Evolutionary conservation across 2,113 vertebrate genomes (phyloP), one percentile per base, ranked within the genome.

Genomic region (Elephantulus edwardii): DNA sequence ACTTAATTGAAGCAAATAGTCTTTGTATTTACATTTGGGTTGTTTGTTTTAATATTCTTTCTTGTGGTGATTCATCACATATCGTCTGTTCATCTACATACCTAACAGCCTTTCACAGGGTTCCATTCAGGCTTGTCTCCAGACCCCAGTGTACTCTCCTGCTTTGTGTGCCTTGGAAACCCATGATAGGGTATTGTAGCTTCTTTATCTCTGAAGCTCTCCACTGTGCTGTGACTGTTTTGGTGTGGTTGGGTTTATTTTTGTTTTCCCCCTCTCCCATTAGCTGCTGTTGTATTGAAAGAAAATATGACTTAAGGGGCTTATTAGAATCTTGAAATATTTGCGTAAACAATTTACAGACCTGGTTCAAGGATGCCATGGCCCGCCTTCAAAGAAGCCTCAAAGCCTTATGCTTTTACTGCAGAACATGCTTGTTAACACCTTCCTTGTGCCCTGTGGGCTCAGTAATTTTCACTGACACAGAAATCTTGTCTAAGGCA

Each of bases 1-100:
- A 88, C 91, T 95, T 95, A 95, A 96, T 95, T 95, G 95, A 95
- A 93, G 96, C 88, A 95, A 95, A 91, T 68, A 93, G 90, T 93
- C 68, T 78, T 86, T 58, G 3, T 94, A 56, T 96, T 96, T 96
- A 96, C 88, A 84, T 95, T 94, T 33, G 79, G 80, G 88, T 93
- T 94, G 93, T 91, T 95, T 95, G 89, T 89, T 93, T 93, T 94
- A 93, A 81, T 77, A 79, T 77, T 54, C 52, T 24, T 82, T 93
- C 44, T 58, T 83, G 28, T 52, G 84, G 76, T 75, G 74, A 74
- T 50, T 90, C 40, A 33, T 95, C 90, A 30, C 17, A 58, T 40
- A 33, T 52, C 72, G 77, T 83, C n/a, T 83, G 56, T 87, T 86
- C 83, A 28, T 88, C 56, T 86, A 24, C 64, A 79, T 11, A 22